Evolutionary conservation across 2,797 vertebrate species (phyloP).

Genomic region (Ctenosaura bakeri): DNA sequence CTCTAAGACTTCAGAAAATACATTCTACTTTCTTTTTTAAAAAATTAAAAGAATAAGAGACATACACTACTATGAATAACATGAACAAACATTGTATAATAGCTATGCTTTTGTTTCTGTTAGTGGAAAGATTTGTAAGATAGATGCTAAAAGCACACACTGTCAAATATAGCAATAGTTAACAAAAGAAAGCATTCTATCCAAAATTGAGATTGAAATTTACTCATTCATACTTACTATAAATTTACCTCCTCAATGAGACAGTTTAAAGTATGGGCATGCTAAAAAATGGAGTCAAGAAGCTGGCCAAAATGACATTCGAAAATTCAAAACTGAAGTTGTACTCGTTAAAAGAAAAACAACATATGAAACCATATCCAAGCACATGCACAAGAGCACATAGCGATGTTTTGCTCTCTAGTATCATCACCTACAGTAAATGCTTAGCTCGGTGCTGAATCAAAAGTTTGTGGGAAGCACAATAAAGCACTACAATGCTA

Average conservation of each 20-base stretch:
- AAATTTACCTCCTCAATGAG: conserved; percentile 4
- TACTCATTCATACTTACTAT: conserved; percentile 32
- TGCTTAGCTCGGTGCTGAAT: conserved; percentile 24
- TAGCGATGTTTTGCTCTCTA: neutral
- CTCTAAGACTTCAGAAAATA: neutral
- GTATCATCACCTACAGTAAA: neutral
- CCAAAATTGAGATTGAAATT: conserved; percentile 56
- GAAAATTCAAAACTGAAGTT: conserved; percentile 2
- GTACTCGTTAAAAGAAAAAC: neutral
- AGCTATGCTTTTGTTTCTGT: neutral
- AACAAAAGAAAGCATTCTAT: conserved; percentile 51
- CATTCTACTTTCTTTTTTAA: neutral
- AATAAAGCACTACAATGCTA: neutral
- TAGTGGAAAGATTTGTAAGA: conserved; percentile 31
- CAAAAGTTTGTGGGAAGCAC: neutral
- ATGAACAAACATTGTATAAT: conserved; percentile 9
- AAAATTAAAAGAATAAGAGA: neutral
- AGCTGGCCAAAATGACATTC: conserved; percentile 1
- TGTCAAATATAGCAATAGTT: conserved; percentile 27
- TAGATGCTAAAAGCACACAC: conserved; percentile 44
- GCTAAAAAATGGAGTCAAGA: conserved; percentile 51
- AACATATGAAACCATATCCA: conserved; percentile 1
- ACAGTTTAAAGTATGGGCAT: conserved; percentile 54
- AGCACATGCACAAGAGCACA: conserved; percentile 31
- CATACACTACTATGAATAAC: neutral